Evolutionary conservation across 2,888 invertebrate genomes (phyloP).

Genomic region (Fissipunctia ypsillon): DNA sequence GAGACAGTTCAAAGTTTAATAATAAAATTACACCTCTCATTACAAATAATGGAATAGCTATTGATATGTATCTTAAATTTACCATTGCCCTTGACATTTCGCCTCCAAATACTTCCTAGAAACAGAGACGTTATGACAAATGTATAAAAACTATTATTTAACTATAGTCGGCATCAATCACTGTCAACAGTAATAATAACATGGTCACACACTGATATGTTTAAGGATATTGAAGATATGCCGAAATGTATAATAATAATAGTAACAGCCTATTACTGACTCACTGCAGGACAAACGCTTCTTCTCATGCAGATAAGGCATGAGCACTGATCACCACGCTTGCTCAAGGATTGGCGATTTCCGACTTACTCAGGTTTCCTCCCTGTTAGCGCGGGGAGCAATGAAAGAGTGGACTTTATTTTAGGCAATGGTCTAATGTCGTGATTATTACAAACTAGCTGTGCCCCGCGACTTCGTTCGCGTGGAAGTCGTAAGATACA

Average conservation of each 20-base stretch:
- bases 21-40: constrained; percentile 17
- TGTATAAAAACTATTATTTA: constrained; percentile 61
- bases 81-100: constrained; percentile 74
- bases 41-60: constrained; percentile 41
- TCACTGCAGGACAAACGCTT: too few relatives aligned
- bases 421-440: too few relatives aligned
- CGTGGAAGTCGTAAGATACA: too few relatives aligned
- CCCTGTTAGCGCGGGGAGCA: too few relatives aligned
- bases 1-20: constrained; percentile 12
- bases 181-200: constrained; percentile 61
- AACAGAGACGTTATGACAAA: constrained; percentile 61
- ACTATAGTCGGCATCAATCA: constrained; percentile 68
- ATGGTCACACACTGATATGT: constrained; percentile 39
- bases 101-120: constrained; percentile 72
- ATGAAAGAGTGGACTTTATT: too few relatives aligned
- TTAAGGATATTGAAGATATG: constrained; percentile 36
- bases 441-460: too few relatives aligned
- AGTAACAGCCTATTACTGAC: background rate
- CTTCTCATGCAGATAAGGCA: background rate
- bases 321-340: too few relatives aligned
- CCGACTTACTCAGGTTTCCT: background rate
- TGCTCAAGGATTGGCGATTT: background rate
- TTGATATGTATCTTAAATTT: constrained; percentile 51
- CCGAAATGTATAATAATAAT: constrained; percentile 6
- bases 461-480: too few relatives aligned